Base-by-base conservation (phyloP, 2,888 invertebrate species). In the Stratiomys singularior region DNA sequence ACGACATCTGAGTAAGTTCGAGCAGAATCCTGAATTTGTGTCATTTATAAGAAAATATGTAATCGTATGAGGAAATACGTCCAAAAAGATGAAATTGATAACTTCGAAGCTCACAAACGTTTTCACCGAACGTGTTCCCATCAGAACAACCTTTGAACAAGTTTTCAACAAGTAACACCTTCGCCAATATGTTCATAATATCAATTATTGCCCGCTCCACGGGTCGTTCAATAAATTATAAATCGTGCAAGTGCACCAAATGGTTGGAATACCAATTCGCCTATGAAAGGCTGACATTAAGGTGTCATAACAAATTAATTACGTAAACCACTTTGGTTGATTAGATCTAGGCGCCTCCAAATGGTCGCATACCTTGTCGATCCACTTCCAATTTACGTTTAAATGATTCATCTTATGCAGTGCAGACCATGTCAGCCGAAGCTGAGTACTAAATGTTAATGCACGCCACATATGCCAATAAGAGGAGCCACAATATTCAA, bases 301-400 rank as follows among this genome's bases (percentile, higher is more conserved):
- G 66, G 77, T 80, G 78, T 77, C 77, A 79, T 79, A 79, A 76
- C 76, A 76, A 79, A 77, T 79, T 79, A 80, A 77, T 78, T 79
- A 76, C 78, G 76, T 78, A 76, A 76, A 77, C 78, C 77, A 79
- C 77, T 77, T 72, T 56, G 25, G 46, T 63, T 28, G 76, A 76
- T 76, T 63, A 60, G 60, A 76, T 76, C 76, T 76, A 76, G 63
- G 76, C 76, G 76, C 76, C 76, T 56, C 18, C 72, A 72, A 72
- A 72, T 28, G 30, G 30, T 27, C 23, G 25, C 47, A 25, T 60
- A 23, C 60, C 60, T 60, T 66, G 66, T 66, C 66, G 66, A 66
- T 37, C 66, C 30, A 66, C 37, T 37, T 37, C 37, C 37, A 37
- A 37, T 37, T 9, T 30, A 9, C n/a, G 44, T 18, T 7, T 27